These are phyloP conservation scores for Spinus olivaceus DNA, from an alignment of 2,797 vertebrate species.

Conservation along the genomic window DNA sequence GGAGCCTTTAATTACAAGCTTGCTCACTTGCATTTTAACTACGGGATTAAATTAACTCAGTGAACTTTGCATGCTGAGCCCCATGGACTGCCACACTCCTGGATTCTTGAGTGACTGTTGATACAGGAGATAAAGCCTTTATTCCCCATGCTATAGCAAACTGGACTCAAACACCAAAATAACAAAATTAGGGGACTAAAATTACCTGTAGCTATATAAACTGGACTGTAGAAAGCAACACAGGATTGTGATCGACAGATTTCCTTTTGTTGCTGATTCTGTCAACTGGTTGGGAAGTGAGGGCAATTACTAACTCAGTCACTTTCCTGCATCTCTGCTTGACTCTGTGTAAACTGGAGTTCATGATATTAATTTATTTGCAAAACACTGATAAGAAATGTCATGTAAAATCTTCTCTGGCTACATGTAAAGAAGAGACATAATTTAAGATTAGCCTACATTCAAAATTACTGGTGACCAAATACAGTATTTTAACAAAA, in stretches of 20 bases:
- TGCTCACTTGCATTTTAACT: neutral
- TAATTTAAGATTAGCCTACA: neutral
- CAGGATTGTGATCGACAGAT: neutral
- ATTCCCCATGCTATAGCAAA: neutral
- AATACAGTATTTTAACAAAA: neutral
- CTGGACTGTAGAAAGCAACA: neutral
- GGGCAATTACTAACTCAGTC: neutral
- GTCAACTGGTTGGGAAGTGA: fast-evolving
- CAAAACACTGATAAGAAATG: neutral
- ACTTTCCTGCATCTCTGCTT: neutral
- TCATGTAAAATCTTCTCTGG: neutral
- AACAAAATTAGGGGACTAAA: neutral
- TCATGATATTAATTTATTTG: neutral
- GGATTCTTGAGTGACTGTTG: neutral
- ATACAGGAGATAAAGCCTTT: neutral
- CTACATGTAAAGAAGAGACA: neutral
- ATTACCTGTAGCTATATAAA: neutral
- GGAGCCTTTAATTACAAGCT: neutral
- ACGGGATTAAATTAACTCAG: neutral
- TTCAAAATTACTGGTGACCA: neutral
- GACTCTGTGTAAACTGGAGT: neutral
- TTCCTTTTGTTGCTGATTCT: neutral
- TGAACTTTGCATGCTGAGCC: neutral
- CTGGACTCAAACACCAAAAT: neutral
- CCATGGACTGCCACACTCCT: neutral